These are phyloP conservation scores for Andrena flavipes DNA, from an alignment of 2,888 invertebrate species.

Conservation along the genomic window DNA sequence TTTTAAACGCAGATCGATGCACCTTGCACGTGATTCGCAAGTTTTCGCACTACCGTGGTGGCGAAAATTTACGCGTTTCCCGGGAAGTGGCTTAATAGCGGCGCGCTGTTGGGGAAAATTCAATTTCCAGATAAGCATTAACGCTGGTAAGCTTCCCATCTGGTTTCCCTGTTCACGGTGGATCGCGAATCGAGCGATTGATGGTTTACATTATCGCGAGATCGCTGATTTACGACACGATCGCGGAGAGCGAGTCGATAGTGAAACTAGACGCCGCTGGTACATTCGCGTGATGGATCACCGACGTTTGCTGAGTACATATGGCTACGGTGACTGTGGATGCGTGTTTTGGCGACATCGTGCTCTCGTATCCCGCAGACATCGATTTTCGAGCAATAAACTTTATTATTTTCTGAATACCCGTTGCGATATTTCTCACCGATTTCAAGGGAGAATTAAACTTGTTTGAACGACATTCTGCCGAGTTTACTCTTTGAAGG, in stretches of 20 bases:
- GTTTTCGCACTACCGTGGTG: not conserved
- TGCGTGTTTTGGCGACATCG: too few species aligned
- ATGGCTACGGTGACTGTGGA: not conserved
- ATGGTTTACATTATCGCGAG: slow-evolving; percentile 25
- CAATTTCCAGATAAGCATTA: slow-evolving; percentile 43
- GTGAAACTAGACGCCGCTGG: not conserved
- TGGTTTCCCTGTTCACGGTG: slow-evolving; percentile 3
- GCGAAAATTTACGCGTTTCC: not conserved
- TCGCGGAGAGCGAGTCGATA: slow-evolving; percentile 1
- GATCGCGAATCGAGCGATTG: slow-evolving; percentile 21
- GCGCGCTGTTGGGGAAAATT: slow-evolving; percentile 40
- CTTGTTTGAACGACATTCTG: too few species aligned
- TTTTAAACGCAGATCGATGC: not conserved
- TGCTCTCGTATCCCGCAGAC: too few species aligned
- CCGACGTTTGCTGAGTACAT: not conserved
- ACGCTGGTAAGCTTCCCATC: slow-evolving; percentile 8
- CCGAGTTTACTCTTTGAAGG: too few species aligned
- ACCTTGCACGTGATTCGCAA: not conserved
- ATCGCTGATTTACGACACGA: slow-evolving; percentile 13
- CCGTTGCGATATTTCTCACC: too few species aligned
- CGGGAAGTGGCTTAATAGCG: not conserved
- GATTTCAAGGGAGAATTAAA: too few species aligned
- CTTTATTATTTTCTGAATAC: too few species aligned
- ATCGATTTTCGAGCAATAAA: too few species aligned
- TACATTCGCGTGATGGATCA: too few species aligned